Conservation (phyloP, 1,140 invertebrate species). For the Drosophila tropicalis region DNA sequence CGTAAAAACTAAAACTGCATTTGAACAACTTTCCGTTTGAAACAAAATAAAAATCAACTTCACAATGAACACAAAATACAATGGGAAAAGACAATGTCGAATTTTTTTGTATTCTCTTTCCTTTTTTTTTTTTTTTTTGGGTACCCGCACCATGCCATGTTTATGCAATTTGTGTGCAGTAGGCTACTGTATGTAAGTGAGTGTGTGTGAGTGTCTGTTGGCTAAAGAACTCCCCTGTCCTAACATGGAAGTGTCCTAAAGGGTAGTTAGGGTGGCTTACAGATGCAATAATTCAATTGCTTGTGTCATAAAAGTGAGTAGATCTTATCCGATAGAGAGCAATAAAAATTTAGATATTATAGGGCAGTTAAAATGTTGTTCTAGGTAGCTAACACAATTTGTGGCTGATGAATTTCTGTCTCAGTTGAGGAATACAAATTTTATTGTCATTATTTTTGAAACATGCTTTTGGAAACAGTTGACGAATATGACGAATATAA, state of each 20-base stretch:
- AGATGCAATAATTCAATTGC: conserved; percentile 10
- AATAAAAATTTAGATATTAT: conserved; percentile 17
- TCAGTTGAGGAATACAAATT: too few relatives aligned
- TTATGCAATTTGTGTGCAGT: conserved; percentile 25
- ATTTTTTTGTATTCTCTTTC: neutral
- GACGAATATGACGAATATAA: too few relatives aligned
- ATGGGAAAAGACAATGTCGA: conserved; percentile 15
- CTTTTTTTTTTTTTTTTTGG: neutral
- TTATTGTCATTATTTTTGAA: too few relatives aligned
- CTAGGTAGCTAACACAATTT: conserved; percentile 1
- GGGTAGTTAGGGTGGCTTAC: conserved; percentile 10
- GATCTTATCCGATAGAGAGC: conserved; percentile 7
- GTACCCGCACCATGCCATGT: conserved; percentile 16
- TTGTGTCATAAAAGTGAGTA: conserved; percentile 1
- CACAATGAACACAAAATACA: conserved; percentile 11
- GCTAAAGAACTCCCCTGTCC: conserved; percentile 1
- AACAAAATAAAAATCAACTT: conserved; percentile 10
- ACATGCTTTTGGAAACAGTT: too few relatives aligned
- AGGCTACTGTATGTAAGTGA: conserved; percentile 8
- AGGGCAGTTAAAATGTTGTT: neutral
- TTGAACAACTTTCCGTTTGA: conserved; percentile 15
- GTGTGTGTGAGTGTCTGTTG: neutral
- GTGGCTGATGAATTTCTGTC: too few relatives aligned
- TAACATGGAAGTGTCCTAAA: conserved; percentile 11
- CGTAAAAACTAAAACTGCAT: conserved; percentile 13